Percentiles rank a stretch among this genome's conserved stretches.
Conservation (phyloP, 2,113 vertebrate genomes). For the Anseranas semipalmata region DNA sequence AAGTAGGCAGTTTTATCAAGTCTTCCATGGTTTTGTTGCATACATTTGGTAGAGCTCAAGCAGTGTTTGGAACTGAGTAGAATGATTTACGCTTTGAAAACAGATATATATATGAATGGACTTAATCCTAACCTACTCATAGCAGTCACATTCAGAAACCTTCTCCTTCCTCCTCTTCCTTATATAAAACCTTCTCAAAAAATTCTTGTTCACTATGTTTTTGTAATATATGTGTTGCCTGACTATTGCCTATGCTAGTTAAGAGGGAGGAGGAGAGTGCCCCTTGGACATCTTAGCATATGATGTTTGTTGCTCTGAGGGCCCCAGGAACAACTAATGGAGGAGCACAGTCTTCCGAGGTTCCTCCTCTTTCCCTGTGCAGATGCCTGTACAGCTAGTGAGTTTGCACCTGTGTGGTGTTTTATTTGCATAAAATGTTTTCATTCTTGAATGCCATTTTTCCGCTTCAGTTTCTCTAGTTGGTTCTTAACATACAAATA, state of each 20-base stretch:
- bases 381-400: not conserved
- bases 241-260: not conserved
- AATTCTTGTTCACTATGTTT: not conserved
- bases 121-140: not conserved
- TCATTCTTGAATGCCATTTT: not conserved
- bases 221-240: not conserved
- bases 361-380: not conserved
- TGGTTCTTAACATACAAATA: not conserved
- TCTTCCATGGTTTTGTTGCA: not conserved
- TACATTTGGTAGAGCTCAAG: not conserved
- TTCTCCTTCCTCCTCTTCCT: not conserved
- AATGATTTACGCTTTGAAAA: not conserved
- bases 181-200: not conserved
- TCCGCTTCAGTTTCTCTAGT: not conserved
- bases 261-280: not conserved
- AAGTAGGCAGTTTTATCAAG: not conserved
- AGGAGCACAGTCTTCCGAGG: not conserved
- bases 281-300: not conserved
- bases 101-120: not conserved
- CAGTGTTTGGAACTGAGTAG: not conserved
- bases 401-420: not conserved
- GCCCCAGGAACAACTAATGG: not conserved
- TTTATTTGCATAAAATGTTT: not conserved
- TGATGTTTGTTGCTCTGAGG: not conserved
- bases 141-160: not conserved